Evolutionary conservation across 1,140 invertebrate genomes (phyloP), one percentile per base, ranked within the genome.

Genomic region (Hirudo medicinalis): DNA sequence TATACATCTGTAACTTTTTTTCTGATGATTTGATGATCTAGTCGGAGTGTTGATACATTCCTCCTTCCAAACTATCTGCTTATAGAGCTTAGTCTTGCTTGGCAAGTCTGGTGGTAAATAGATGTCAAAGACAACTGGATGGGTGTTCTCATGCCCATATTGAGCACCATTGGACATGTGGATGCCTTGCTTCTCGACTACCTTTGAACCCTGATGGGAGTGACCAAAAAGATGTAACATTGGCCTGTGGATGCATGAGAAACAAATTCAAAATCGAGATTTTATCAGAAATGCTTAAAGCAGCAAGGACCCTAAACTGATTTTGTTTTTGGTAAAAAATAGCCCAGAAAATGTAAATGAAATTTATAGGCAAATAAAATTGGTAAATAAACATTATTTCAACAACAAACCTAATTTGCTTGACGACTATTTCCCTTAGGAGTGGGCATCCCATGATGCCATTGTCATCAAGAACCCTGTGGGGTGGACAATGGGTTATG

Each of bases 401-500:
- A 27, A 25, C 0, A 13, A 53, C 19, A 22, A 25, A 70, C 69
- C 69, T 70, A 22, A 70, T 70, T 49, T 70, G 43, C 53, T 70
- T 70, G 19, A 70, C n/a, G n/a, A 70, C 69, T 49, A 70, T 36
- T 49, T 70, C 69, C 53, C 69, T 70, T 19, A 70, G 22, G 6
- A 70, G 29, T 54, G 69, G 69, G 19, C 69, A 70, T 40, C 69
- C 69, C 69, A 67, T 72, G 25, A 27, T 40, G 15, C 71, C 54
- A 57, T 53, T 29, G 32, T 68, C 25, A 43, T 77, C 77, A 40
- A 73, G 72, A 25, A 77, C 75, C 15, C 77, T 76, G 66, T 74
- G 54, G 2, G 78, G 78, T 19, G 78, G 78, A 36, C 74, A 74
- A 72, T 78, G 78, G 15, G 78, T 78, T 20, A 78, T 72, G 13